Percentiles rank a stretch among this genome's conserved stretches.
Evolutionary conservation across 2,888 invertebrate species (phyloP).

Genomic region (Danaus chrysippus): DNA sequence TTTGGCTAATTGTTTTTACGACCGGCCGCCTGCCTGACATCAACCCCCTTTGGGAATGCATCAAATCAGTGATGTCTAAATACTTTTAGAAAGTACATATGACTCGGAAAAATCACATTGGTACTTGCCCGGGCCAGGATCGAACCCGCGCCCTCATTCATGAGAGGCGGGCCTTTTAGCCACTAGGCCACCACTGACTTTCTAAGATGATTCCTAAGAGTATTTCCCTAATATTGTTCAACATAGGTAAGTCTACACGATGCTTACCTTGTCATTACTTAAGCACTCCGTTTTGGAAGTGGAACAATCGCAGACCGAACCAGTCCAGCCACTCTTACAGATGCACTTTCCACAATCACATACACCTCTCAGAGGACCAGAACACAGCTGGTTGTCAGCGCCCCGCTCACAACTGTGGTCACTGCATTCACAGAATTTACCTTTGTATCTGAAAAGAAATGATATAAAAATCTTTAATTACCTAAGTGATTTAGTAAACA

Average conservation of each 20-base stretch:
- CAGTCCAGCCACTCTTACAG: slow-evolving; percentile 62
- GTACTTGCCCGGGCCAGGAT: too few species aligned
- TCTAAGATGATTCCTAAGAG: too few species aligned
- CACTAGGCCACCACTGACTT: too few species aligned
- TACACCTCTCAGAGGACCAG: slow-evolving; percentile 81
- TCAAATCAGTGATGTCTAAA: too few species aligned
- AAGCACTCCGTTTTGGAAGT: slow-evolving; percentile 34
- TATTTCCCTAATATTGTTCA: neutral
- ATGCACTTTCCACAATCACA: slow-evolving; percentile 82
- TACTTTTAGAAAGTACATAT: too few species aligned
- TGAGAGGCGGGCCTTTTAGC: too few species aligned
- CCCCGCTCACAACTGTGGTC: slow-evolving; percentile 48
- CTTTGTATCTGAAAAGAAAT: slow-evolving; percentile 41
- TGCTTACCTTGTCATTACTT: slow-evolving; percentile 39
- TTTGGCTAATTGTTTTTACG: too few species aligned
- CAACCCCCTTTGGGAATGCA: too few species aligned
- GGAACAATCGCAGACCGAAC: slow-evolving; percentile 60
- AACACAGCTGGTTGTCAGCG: slow-evolving; percentile 57
- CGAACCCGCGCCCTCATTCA: too few species aligned
- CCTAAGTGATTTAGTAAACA: neutral
- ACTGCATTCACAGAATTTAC: slow-evolving; percentile 55
- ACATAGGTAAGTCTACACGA: neutral
- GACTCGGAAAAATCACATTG: too few species aligned
- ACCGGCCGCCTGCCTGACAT: too few species aligned
- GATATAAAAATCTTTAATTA: neutral